A percentile compares a stretch with the other conserved stretches of the same genome.
Conservation (phyloP, 2,888 invertebrate species). For the Anorthoa munda region DNA sequence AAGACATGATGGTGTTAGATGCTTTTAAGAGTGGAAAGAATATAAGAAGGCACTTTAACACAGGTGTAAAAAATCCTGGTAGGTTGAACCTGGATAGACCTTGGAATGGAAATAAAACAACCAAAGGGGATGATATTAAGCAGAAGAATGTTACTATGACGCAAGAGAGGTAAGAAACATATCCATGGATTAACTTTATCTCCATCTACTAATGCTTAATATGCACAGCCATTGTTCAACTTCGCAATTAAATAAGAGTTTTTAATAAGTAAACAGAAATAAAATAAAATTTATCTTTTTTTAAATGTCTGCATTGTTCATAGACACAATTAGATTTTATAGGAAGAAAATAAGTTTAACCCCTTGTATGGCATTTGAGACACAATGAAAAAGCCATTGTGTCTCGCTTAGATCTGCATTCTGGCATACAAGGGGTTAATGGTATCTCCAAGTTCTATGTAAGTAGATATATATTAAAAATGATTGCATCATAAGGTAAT, state of each 20-base stretch:
- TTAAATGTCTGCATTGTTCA: background rate
- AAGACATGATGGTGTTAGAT: conserved; percentile 80
- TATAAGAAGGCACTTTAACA: conserved; percentile 48
- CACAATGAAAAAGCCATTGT: too few species aligned
- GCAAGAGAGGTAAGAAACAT: conserved; percentile 54
- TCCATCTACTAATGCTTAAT: background rate
- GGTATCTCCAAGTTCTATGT: background rate
- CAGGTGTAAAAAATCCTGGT: conserved; percentile 22
- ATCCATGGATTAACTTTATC: background rate
- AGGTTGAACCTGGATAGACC: conserved; percentile 26
- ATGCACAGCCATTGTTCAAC: background rate
- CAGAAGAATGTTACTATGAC: conserved; percentile 26
- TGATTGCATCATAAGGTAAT: conserved; percentile 3
- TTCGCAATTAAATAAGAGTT: too few species aligned
- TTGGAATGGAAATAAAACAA: conserved; percentile 42
- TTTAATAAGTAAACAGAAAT: background rate
- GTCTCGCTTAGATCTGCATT: too few species aligned
- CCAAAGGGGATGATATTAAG: conserved; percentile 27
- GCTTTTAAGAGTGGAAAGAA: conserved; percentile 73
- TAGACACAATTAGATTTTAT: background rate
- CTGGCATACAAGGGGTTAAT: too few species aligned
- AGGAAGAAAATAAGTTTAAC: too few species aligned
- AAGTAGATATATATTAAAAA: background rate
- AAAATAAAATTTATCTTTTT: background rate
- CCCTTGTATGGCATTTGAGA: too few species aligned